Percentiles rank a stretch among this genome's conserved stretches.
phyloP scores from a whole-genome alignment of 2,113 vertebrate genomes.

The Ictalurus furcatus region DNA sequence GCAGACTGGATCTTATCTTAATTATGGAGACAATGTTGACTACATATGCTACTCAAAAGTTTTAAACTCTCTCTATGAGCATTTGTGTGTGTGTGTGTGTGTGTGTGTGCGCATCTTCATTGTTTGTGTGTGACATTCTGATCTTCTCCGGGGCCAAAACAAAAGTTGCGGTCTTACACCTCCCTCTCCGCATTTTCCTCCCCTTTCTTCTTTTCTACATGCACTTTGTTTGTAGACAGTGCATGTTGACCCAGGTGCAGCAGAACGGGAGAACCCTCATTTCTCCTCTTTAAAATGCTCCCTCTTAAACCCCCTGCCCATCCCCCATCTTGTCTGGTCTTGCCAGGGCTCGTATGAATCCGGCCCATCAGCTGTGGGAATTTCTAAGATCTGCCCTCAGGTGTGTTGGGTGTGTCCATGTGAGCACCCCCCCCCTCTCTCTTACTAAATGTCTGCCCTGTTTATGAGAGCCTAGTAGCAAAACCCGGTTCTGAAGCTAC shows the following conservation, averaged over 20 bases:
- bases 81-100: slow-evolving; percentile 51
- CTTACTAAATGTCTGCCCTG: not conserved
- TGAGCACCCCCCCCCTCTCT: slow-evolving; percentile 42
- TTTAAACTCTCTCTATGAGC: slow-evolving; percentile 1
- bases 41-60: not conserved
- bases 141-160: slow-evolving; percentile 36
- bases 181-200: slow-evolving; percentile 37
- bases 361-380: slow-evolving; percentile 39
- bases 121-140: slow-evolving; percentile 54
- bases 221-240: slow-evolving; percentile 61
- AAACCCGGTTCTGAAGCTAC: not conserved
- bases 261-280: slow-evolving; percentile 58
- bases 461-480: not conserved
- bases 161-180: slow-evolving; percentile 44
- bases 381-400: slow-evolving; percentile 42
- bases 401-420: slow-evolving; percentile 45
- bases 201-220: slow-evolving; percentile 53
- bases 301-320: slow-evolving; percentile 22
- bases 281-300: not conserved
- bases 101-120: slow-evolving; percentile 25
- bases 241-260: slow-evolving; percentile 76
- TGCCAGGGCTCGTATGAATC: slow-evolving; percentile 46
- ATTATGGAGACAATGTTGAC: not conserved
- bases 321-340: slow-evolving; percentile 28
- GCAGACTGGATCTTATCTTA: not conserved